Evolutionary conservation across 2,888 invertebrate species (phyloP).

Genomic region (Drosophila seclusa): DNA sequence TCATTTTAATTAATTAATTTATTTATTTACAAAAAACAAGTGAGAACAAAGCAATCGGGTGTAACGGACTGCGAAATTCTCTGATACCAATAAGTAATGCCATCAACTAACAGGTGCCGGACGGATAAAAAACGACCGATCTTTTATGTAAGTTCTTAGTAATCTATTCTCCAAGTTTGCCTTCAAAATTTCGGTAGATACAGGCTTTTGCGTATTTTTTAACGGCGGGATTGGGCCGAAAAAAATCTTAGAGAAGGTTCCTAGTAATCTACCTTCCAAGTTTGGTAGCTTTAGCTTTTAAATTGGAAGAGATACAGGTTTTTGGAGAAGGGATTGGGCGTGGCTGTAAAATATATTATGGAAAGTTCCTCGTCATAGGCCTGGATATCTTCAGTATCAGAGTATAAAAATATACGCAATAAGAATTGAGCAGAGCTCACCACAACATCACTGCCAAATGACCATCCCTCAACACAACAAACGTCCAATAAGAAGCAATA

Average conservation of each 20-base stretch:
- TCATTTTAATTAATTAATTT: not conserved
- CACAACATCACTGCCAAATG: conserved; percentile 42
- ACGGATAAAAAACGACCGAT: too few relatives aligned
- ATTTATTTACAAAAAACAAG: not conserved
- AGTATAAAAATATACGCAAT: conserved; percentile 1
- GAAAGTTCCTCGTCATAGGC: not conserved
- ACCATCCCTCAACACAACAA: conserved; percentile 16
- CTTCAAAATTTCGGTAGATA: too few relatives aligned
- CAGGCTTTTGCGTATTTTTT: too few relatives aligned
- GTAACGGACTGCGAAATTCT: too few relatives aligned
- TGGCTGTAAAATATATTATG: not conserved
- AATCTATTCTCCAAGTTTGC: too few relatives aligned
- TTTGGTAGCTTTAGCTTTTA: not conserved
- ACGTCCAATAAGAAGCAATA: conserved; percentile 49
- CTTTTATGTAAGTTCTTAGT: too few relatives aligned
- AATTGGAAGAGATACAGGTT: not conserved
- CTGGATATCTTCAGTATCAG: not conserved
- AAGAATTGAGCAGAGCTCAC: conserved; percentile 40
- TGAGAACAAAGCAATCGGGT: too few relatives aligned
- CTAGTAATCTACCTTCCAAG: not conserved
- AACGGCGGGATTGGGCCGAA: too few relatives aligned
- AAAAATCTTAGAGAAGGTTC: too few relatives aligned
- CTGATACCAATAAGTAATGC: too few relatives aligned
- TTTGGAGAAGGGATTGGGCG: not conserved
- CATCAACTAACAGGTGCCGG: too few relatives aligned